Base-by-base conservation (phyloP, 1,140 invertebrate genomes). In the Bombus breviceps region DNA sequence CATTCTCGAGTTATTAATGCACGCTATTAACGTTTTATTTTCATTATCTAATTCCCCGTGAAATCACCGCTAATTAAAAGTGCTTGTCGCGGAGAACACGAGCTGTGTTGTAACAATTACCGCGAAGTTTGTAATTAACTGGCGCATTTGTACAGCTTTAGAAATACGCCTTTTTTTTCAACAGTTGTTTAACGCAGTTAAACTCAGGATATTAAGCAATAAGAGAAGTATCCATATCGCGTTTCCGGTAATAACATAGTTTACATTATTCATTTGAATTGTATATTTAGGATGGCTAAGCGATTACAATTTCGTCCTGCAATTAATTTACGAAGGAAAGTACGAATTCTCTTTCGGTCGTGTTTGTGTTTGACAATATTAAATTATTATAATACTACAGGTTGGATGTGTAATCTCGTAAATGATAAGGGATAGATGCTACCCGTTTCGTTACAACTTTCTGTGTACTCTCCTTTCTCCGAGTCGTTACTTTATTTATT, bases 1-100 rank as follows among this genome's bases (percentile, higher is more conserved):
- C 59, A 84, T 71, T 69, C 64, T 53, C 66, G n/a, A 43, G 66
- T 84, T 84, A 84, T 84, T 84, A 84, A 57, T 34, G 66, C 66
- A 69, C 13, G 75, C 28, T 66, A 59, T 84, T 79, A 84, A 34
- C 47, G 37, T 79, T 84, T 84, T 84, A 79, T 57, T 78, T 59
- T 34, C 64, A 39, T 83, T 69, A 69, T 69, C 47, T 78, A 83
- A 83, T 83, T 68, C 74, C 32, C 43, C 62, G 74, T 41, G 34
- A 77, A 83, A 77, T 83, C 62, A 47, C 32, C 34, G 73, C 43
- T 78, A 66, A 77, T 83, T 78, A 69, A 68, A 57, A 83, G 74
- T 53, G 28, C 41, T 32, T 37, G 39, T 41, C 37, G 37, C 59
- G 37, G 9, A 25, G 53, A 12, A 28, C 57, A n/a, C 53, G 6